phyloP scores from a whole-genome alignment of 2,797 vertebrate genomes.

The Chaetophractus vellerosus region DNA sequence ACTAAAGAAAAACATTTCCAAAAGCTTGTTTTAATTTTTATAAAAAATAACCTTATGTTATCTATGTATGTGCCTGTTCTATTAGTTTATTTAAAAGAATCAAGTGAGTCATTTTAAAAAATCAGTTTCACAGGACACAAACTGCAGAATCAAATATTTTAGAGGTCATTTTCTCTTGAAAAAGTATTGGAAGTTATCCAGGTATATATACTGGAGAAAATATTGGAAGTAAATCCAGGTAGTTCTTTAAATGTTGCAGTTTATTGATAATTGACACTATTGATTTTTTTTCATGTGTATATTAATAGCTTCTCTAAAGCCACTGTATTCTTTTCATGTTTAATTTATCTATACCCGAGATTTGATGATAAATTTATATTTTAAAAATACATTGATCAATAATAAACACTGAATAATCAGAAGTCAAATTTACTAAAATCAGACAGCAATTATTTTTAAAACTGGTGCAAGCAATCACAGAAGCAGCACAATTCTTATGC shows the following conservation, averaged over 20 bases:
- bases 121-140: background rate
- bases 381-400: background rate
- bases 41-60: too few species aligned
- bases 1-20: background rate
- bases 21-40: background rate
- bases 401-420: background rate
- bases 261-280: conserved; percentile 13
- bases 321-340: background rate
- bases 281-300: background rate
- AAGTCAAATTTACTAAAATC: conserved; percentile 24
- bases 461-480: background rate
- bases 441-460: background rate
- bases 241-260: background rate
- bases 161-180: background rate
- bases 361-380: conserved; percentile 6
- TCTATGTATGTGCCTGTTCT: background rate
- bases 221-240: too few species aligned
- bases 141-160: background rate
- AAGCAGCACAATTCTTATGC: background rate
- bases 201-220: too few species aligned
- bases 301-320: conserved; percentile 27
- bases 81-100: background rate
- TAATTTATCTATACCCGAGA: background rate
- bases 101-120: background rate
- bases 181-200: background rate